Evolutionary conservation across 37 sponge, comb jelly and placozoan genomes (phyloP), one percentile per base, ranked within the genome.

Genomic region (Haliclona indistincta): DNA sequence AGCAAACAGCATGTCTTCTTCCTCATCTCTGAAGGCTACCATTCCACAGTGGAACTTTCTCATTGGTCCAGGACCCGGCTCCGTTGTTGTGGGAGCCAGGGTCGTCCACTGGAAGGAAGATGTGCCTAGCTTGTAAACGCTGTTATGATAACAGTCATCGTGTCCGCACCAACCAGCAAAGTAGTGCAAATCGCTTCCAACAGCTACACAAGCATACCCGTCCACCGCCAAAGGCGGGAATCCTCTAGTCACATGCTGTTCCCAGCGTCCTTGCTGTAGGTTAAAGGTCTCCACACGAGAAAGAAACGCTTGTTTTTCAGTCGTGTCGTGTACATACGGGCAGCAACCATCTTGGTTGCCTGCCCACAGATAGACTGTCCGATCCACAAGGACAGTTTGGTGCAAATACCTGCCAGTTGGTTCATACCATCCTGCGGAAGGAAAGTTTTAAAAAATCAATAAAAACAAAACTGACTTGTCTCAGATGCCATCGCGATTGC

Each of bases 21-120:
- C 60, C 7, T n/a, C 25, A 25, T 25, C 6, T 25, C 23, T 58
- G 28, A 58, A 58, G 11, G 60, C 11, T 26, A 58, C 60, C 60
- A 58, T 58, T 6, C 60, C 60, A 58, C 60, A 58, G 25, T 58
- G 60, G 25, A 20, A 58, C 60, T 58, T 58, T 26, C n/a, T 58
- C 60, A 58, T 58, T 6, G 60, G 60, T 23, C 25, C 22, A 58
- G 11, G 25, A 25, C 60, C 23, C 7, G 60, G 60, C 11, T 58
- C n/a, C 25, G 25, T 20, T 23, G 60, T 6, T n/a, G n/a, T n/a
- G n/a, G n/a, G n/a, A 20, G n/a, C n/a, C 60, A 58, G 6, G 11
- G 11, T 26, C 23, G 25, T 58, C 60, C 60, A 58, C n/a, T 58
- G 60, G 6, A 58, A 6, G 5, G 60, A 7, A 8, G 26, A 25